phyloP scores from a whole-genome alignment of 2,113 vertebrate genomes.

The Pseudois nayaur region DNA sequence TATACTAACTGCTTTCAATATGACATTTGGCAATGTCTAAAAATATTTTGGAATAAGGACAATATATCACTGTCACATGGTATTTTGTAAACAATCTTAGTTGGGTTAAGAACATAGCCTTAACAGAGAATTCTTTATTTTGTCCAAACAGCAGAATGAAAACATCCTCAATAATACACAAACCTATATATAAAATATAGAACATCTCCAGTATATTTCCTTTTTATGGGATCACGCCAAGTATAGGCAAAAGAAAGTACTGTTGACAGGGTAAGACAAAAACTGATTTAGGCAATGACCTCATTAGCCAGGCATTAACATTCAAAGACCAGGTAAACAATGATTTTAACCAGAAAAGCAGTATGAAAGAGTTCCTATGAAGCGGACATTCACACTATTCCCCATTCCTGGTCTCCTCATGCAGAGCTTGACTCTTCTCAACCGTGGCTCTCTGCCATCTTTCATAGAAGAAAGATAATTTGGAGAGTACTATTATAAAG shows the following conservation, averaged over 20 bases:
- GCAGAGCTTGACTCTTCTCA: constrained; percentile 3
- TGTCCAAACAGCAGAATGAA: constrained; percentile 79
- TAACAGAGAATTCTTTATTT: constrained; percentile 78
- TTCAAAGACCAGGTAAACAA: constrained; percentile 50
- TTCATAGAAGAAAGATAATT: constrained; percentile 36
- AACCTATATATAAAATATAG: constrained; percentile 75
- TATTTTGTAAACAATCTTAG: constrained; percentile 79
- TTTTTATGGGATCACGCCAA: constrained; percentile 55
- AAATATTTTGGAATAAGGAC: constrained; percentile 74
- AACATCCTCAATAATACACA: constrained; percentile 71
- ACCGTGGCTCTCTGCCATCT: background rate
- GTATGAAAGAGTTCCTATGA: constrained; percentile 37
- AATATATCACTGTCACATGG: constrained; percentile 71
- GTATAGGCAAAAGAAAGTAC: constrained; percentile 40
- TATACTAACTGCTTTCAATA: constrained; percentile 75
- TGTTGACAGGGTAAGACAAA: constrained; percentile 21
- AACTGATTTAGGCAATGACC: constrained; percentile 52
- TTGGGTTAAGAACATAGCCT: constrained; percentile 79
- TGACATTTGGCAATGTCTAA: constrained; percentile 75
- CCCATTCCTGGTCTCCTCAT: constrained; percentile 5
- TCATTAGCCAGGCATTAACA: constrained; percentile 6
- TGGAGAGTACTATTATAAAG: constrained; percentile 65
- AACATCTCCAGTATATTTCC: constrained; percentile 72
- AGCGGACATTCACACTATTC: constrained; percentile 13
- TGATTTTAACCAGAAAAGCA: constrained; percentile 50